phyloP scores from a whole-genome alignment of 2,888 invertebrate species.

The Disparrhopalites patrizii region DNA sequence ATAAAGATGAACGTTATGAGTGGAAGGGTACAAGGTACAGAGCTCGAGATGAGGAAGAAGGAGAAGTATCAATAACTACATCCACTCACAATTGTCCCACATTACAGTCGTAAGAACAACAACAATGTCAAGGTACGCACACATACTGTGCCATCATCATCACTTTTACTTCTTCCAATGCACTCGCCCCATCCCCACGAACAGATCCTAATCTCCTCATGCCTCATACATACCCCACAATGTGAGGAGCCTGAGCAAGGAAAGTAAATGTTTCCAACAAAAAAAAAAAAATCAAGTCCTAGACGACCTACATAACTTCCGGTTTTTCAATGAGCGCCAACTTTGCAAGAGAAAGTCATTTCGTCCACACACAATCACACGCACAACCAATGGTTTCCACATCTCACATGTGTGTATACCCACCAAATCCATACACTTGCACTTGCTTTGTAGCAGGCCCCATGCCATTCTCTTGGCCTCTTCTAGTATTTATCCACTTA shows the following conservation, averaged over 20 bases:
- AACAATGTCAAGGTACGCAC: too few relatives aligned
- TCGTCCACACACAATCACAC: neutral
- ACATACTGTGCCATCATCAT: too few relatives aligned
- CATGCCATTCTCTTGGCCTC: neutral
- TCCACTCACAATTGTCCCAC: too few relatives aligned
- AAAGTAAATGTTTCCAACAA: neutral
- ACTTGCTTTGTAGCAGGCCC: neutral
- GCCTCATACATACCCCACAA: neutral
- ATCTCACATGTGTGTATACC: neutral
- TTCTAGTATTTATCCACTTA: too few relatives aligned
- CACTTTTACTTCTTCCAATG: too few relatives aligned
- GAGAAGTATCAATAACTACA: too few relatives aligned
- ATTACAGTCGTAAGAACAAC: too few relatives aligned
- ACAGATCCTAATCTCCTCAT: too few relatives aligned
- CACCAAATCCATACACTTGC: neutral
- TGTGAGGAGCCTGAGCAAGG: neutral
- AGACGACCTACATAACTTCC: constrained; percentile 46
- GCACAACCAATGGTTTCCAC: neutral
- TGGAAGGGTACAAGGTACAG: too few relatives aligned
- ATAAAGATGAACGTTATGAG: too few relatives aligned
- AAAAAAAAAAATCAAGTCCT: constrained; percentile 9
- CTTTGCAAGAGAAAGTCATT: constrained; percentile 39
- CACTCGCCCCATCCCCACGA: too few relatives aligned
- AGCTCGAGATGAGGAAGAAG: too few relatives aligned
- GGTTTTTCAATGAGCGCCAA: constrained; percentile 48